Evolutionary conservation across 2,888 invertebrate genomes (phyloP).

Genomic region (Drosophila eohydei): DNA sequence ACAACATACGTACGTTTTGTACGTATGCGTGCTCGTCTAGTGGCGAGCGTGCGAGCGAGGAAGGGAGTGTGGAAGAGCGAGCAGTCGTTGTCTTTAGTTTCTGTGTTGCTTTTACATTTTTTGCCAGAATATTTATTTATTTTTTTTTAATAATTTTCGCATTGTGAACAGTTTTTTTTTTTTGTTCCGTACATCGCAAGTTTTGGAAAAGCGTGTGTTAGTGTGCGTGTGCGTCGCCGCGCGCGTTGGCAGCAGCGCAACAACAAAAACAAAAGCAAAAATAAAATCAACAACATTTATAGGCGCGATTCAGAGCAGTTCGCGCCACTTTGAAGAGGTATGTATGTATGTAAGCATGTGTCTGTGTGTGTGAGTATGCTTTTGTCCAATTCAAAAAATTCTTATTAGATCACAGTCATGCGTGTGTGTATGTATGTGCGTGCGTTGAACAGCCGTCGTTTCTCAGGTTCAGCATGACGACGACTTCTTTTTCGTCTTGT

Average conservation of each 20-base stretch:
- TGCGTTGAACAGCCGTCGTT: slow-evolving; percentile 54
- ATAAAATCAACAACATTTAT: slow-evolving; percentile 52
- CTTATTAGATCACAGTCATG: slow-evolving; percentile 65
- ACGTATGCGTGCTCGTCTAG: slow-evolving; percentile 42
- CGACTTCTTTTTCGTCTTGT: slow-evolving; percentile 65
- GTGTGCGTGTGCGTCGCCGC: slow-evolving; percentile 48
- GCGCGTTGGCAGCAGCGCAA: slow-evolving; percentile 47
- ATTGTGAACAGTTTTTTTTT: slow-evolving; percentile 67
- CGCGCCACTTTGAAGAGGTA: slow-evolving; percentile 76
- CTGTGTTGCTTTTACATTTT: slow-evolving; percentile 42
- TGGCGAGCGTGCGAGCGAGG: slow-evolving; percentile 24
- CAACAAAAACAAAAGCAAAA: slow-evolving; percentile 42
- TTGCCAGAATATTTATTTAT: slow-evolving; percentile 57
- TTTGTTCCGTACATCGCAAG: slow-evolving; percentile 14
- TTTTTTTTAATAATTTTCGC: slow-evolving; percentile 68
- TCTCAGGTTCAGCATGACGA: slow-evolving; percentile 69
- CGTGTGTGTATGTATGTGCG: slow-evolving; percentile 36
- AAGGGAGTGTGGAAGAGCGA: slow-evolving; percentile 19
- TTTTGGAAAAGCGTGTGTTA: slow-evolving; percentile 51
- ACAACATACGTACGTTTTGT: slow-evolving; percentile 14
- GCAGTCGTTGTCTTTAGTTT: slow-evolving; percentile 55
- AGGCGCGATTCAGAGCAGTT: slow-evolving; percentile 58
- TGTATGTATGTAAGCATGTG: slow-evolving; percentile 38
- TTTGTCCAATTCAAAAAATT: slow-evolving; percentile 63
- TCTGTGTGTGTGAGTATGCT: slow-evolving; percentile 43